Evolutionary conservation across 2,797 vertebrate genomes (phyloP), one percentile per base, ranked within the genome.

Genomic region (Erpetoichthys calabaricus): DNA sequence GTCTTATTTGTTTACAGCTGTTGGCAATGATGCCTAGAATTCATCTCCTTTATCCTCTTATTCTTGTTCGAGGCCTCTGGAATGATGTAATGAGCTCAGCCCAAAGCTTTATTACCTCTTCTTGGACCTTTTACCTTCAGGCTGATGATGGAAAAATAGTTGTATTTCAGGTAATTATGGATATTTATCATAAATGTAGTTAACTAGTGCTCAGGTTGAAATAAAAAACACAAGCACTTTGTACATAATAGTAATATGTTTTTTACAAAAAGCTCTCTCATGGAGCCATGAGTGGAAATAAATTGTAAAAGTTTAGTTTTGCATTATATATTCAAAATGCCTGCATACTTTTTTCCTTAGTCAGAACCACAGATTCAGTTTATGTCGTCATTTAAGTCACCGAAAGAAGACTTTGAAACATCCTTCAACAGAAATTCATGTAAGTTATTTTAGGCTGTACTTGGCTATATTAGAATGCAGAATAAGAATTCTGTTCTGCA

Each of bases 91-190:
- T 98, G 89, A 93, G 78, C 75, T 94, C 94, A 4, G 93, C 96
- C 44, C 93, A 98, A 69, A 93, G 86, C 73, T 89, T 99, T 60
- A 91, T 99, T 70, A 88, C 90, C 3, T 93, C 93, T 44, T 88
- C 92, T 0, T 99, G 95, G 96, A 97, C 94, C 0, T 95, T 99
- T 73, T 98, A 97, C 75, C 88, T 99, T 68, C 95, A 98, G 70
- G 93, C 89, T 6, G 96, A 99, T 68, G 91, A 98, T 71, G 95
- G 94, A 61, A 94, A 90, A 82, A 89, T 98, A 49, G 84, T 99
- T 45, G 89, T 99, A 76, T 97, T 97, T 73, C 93, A 99, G 92
- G 96, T 98, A 68, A 56, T 45, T 47, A 43, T 8, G 2, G 25
- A 25, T 25, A 25, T 2, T 25, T 25, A 25, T 25, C 25, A 25